Evolutionary conservation across 2,113 vertebrate genomes (phyloP).

Genomic region (Alethe diademata): DNA sequence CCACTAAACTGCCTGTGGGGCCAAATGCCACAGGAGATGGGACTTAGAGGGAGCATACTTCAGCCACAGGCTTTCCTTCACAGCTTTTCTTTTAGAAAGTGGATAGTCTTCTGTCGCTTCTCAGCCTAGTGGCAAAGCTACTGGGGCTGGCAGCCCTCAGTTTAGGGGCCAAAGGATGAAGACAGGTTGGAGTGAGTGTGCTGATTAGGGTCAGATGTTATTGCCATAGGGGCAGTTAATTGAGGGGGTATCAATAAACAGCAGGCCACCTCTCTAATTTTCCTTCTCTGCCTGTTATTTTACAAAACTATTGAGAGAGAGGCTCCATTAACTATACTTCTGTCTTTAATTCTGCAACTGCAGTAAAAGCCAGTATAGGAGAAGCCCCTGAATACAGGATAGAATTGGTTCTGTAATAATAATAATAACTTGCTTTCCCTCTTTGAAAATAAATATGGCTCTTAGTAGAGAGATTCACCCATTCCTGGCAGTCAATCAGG

Average conservation of each 20-base stretch:
- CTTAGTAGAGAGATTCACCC: neutral
- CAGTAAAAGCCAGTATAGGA: neutral
- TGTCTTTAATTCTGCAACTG: conserved; percentile 21
- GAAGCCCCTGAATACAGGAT: neutral
- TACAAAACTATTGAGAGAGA: neutral
- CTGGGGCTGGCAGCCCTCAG: neutral
- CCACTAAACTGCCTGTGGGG: neutral
- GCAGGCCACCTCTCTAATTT: neutral
- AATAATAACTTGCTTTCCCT: conserved; percentile 19
- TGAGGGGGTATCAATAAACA: neutral
- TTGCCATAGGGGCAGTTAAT: neutral
- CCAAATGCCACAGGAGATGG: neutral
- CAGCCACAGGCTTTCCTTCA: neutral
- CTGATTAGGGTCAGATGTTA: neutral
- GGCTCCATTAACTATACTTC: neutral
- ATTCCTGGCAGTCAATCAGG: conserved; percentile 4
- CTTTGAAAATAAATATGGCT: conserved; percentile 49
- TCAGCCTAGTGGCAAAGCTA: neutral
- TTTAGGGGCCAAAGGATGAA: neutral
- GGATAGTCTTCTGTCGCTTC: neutral
- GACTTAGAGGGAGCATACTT: neutral
- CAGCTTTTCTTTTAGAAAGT: neutral
- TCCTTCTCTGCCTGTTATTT: neutral
- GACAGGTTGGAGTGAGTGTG: neutral
- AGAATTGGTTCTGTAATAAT: conserved; percentile 17